Evolutionary conservation across 2,797 vertebrate genomes (phyloP).

Genomic region (Cheirogaleus major): DNA sequence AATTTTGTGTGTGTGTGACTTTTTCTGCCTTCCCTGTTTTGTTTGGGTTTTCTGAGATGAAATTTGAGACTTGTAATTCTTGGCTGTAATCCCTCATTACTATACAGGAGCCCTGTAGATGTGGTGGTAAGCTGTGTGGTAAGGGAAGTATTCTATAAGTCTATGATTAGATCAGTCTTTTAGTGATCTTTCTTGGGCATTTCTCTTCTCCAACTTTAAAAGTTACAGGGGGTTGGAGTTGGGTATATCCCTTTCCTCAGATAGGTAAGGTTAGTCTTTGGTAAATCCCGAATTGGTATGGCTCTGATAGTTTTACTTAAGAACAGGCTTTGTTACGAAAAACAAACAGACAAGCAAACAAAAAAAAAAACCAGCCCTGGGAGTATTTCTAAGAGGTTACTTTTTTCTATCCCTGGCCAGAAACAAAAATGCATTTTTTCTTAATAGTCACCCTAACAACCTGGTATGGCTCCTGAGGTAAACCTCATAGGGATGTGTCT

Average conservation of each 20-base stretch:
- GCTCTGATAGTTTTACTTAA: neutral
- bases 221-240: neutral
- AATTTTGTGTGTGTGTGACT: neutral
- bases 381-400: neutral
- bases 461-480: neutral
- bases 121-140: neutral
- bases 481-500: neutral
- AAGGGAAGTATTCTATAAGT: neutral
- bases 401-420: neutral
- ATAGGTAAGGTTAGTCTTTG: neutral
- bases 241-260: neutral
- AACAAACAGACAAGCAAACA: neutral
- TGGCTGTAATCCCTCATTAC: neutral
- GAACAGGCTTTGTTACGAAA: neutral
- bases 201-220: neutral
- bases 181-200: neutral
- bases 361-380: neutral
- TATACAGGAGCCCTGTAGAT: neutral
- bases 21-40: neutral
- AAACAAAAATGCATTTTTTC: neutral
- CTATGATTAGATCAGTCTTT: neutral
- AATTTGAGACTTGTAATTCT: neutral
- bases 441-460: neutral
- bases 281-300: neutral
- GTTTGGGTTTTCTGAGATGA: neutral